Conservation (phyloP, 2,888 invertebrate species). For the Azorinus chamasolen region DNA sequence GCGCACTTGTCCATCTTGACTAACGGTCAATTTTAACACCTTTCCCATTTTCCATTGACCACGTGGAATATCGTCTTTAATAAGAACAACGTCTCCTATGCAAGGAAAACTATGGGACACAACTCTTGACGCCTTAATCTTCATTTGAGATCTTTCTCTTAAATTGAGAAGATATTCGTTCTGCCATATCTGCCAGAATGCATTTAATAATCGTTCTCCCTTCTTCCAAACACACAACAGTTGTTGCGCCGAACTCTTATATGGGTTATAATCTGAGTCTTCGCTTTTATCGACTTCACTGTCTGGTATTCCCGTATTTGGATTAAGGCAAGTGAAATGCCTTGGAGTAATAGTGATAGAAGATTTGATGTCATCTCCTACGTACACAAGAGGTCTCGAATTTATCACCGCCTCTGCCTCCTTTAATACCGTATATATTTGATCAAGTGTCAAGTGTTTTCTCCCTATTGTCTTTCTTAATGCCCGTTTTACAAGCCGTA, state of each 20-base stretch:
- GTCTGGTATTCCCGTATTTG: constrained; percentile 9
- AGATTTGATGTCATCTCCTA: no score
- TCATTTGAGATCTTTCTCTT: constrained; percentile 4
- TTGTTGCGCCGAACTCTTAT: not conserved
- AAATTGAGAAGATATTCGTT: no score
- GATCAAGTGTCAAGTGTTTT: no score
- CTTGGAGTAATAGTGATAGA: not conserved
- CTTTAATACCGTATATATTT: no score
- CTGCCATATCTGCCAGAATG: no score
- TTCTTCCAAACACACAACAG: no score
- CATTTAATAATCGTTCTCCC: no score
- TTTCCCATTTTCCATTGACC: constrained; percentile 7
- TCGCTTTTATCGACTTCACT: constrained; percentile 3
- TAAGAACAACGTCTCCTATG: no score
- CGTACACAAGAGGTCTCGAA: no score
- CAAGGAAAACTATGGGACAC: not conserved
- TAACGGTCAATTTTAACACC: not conserved
- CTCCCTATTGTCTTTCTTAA: no score
- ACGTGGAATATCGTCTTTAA: constrained; percentile 14
- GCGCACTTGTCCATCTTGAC: constrained; percentile 13
- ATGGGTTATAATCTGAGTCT: constrained; percentile 4
- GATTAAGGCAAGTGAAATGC: constrained; percentile 5
- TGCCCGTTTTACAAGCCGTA: constrained; percentile 4
- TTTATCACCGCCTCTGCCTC: no score
- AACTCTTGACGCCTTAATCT: not conserved